Evolutionary conservation across 2,113 vertebrate genomes (phyloP), one percentile per base, ranked within the genome.

Genomic region (Megaptera novaeangliae): DNA sequence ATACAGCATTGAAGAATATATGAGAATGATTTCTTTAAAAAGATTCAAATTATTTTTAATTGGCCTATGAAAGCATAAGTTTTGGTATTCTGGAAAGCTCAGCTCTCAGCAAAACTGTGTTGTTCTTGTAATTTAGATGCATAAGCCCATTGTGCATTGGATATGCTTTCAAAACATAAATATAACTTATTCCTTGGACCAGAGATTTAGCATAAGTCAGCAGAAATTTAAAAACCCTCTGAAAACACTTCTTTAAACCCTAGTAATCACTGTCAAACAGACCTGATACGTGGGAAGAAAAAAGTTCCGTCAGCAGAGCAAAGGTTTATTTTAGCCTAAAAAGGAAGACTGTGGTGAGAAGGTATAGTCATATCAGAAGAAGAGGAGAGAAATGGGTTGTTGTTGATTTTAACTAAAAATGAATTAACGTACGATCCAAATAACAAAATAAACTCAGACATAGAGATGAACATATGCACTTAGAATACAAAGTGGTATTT

Each of bases 21-120:
- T 69, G 39, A 57, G 15, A 71, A 81, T 83, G 15, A 39, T 77
- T 81, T 77, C 11, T 93, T 91, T 81, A 46, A 91, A 98, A 71
- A 87, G 29, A 93, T 82, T 66, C 49, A 61, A 41, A 91, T 88
- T 83, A 17, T 80, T 91, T 95, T 88, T 84, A 80, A 93, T 61
- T 78, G 20, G 55, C 39, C 29, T 85, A 72, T 57, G 39, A 94
- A 86, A 92, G 29, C 12, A 31, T 64, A 59, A n/a, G 14, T 2
- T 57, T 72, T 89, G 13, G 17, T 81, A 72, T 49, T 82, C 72
- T 81, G 15, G 64, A 93, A 80, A 91, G 13, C 11, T 80, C 34
- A 25, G 1, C 69, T 96, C 29, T 86, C 83, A 89, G n/a, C 23
- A 94, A 61, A 93, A 71, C 8, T 84, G 29, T 87, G 34, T 44